Evolutionary conservation across 2,113 vertebrate species (phyloP), one percentile per base, ranked within the genome.

Genomic region (Paedocypris sp.): DNA sequence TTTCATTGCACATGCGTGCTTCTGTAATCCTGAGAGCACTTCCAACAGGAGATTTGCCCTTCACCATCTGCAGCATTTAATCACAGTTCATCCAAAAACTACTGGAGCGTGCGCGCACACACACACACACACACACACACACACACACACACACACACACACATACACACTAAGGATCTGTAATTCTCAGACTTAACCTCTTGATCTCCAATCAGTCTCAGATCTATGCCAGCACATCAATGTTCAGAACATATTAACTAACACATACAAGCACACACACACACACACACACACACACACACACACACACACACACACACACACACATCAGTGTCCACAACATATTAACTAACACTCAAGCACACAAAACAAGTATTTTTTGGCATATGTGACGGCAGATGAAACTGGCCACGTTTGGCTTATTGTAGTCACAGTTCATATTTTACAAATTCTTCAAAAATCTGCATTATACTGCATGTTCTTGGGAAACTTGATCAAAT

Each of bases 21-120:
- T 22, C 46, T 20, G 1, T 49, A 62, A 54, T 49, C 59, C 22
- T 15, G 18, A n/a, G 13, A 38, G 12, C 50, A 43, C 60, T 66
- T 20, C 25, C 45, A 16, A 28, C 46, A 62, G 51, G 39, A 38
- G 59, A 54, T 38, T 23, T 29, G 47, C 36, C 20, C 73, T 65
- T 62, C 62, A 67, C 67, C 71, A 71, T 73, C 56, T 75, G 61
- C 4, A 59, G 53, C n/a, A 36, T 48, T 32, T 56, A 49, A 58
- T 69, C 49, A 66, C 53, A 65, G 38, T 51, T 62, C 60, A 52
- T 57, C 56, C 42, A 18, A 23, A 67, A 26, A 58, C 70, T 62
- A 41, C 42, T 33, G 43, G 20, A 43, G 28, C 47, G 36, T 29
- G 16, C 35, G 26, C 18, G 5, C 3, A 16, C 8, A 12, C 48